These are phyloP conservation scores for Darevskia mixta DNA, from an alignment of 2,797 vertebrate species.

Conservation along the genomic window DNA sequence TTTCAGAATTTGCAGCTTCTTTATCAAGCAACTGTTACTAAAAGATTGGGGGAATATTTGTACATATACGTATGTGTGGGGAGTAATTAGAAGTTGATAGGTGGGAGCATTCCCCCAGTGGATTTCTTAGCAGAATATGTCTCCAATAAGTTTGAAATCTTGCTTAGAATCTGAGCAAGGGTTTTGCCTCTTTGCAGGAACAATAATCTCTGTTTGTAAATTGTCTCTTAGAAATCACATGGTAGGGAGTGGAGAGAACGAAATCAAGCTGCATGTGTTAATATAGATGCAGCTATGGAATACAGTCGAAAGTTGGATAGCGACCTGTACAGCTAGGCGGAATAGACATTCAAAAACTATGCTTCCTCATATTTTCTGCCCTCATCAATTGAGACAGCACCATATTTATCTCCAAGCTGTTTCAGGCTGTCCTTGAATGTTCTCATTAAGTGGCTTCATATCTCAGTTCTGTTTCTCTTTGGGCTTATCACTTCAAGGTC, in stretches of 20 bases:
- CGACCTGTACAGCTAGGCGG: not conserved
- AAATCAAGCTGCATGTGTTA: not conserved
- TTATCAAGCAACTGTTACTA: not conserved
- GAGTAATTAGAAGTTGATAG: not conserved
- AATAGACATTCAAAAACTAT: not conserved
- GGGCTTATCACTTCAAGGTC: slow-evolving; percentile 4
- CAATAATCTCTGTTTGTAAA: not conserved
- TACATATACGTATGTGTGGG: not conserved
- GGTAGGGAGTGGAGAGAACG: not conserved
- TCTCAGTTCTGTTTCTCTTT: slow-evolving; percentile 10
- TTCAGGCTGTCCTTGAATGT: slow-evolving; percentile 20
- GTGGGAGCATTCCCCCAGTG: not conserved
- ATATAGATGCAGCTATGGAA: not conserved
- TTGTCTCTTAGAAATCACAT: not conserved
- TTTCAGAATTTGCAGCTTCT: not conserved
- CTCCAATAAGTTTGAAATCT: not conserved
- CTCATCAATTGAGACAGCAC: not conserved
- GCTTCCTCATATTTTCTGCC: not conserved
- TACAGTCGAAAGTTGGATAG: not conserved
- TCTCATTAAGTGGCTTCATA: slow-evolving; percentile 25
- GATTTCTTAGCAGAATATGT: not conserved
- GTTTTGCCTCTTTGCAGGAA: not conserved
- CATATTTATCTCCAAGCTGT: slow-evolving; percentile 6
- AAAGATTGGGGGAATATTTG: not conserved
- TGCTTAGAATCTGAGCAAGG: not conserved